These are phyloP conservation scores for Temnothorax unifasciatus DNA, from an alignment of 2,888 invertebrate genomes.

Conservation along the genomic window DNA sequence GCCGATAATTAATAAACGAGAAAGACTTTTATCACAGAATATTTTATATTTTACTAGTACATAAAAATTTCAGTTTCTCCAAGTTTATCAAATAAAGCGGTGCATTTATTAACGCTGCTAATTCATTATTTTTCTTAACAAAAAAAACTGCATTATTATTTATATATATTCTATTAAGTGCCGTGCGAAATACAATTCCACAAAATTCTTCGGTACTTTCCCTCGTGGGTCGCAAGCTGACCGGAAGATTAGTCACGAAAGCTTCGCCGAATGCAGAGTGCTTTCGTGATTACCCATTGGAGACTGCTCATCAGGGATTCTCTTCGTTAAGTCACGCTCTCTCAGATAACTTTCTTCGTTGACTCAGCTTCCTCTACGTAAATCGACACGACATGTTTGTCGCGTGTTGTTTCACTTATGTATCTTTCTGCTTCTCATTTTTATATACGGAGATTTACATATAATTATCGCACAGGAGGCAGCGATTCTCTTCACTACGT, in stretches of 20 bases:
- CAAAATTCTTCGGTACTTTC: background rate
- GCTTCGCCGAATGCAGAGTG: background rate
- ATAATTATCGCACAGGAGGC: background rate
- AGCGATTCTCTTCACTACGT: background rate
- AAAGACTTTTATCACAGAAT: background rate
- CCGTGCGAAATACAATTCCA: background rate
- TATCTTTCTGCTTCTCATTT: background rate
- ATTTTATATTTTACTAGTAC: background rate
- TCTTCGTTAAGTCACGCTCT: constrained; percentile 25
- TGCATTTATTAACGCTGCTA: background rate
- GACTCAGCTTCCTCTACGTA: constrained; percentile 29
- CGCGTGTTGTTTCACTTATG: background rate
- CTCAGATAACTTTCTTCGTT: constrained; percentile 20
- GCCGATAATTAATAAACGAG: too few species aligned
- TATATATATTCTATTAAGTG: background rate
- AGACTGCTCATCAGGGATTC: constrained; percentile 3
- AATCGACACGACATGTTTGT: background rate
- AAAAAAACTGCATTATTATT: background rate
- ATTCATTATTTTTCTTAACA: background rate
- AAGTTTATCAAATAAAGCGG: background rate
- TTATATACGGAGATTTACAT: background rate
- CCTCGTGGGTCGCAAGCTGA: background rate
- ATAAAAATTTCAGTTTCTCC: background rate
- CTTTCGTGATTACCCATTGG: constrained; percentile 7
- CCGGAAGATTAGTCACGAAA: constrained; percentile 23